Evolutionary conservation across 2,888 invertebrate species (phyloP), one percentile per base, ranked within the genome.

Genomic region (Copidosoma aretas): DNA sequence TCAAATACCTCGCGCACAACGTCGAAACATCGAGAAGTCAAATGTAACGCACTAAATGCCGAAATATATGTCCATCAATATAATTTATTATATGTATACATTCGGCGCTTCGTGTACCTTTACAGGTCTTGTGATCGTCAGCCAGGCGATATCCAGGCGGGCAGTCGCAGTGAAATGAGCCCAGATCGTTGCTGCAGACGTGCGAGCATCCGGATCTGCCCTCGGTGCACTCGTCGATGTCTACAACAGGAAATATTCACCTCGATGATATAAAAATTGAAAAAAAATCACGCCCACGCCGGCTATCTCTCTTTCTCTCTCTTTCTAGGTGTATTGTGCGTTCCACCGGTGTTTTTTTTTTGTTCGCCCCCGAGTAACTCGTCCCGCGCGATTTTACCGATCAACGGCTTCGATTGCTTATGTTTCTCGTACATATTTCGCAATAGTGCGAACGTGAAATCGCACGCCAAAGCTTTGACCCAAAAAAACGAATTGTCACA

Each of bases 131-230:
- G 60, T 85, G 82, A 32, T 85, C 79, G 1, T 78, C 78, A 52
- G 85, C 84, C 66, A 89, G 81, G 74, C 86, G 83, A 59, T 86
- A 85, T 14, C 89, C 89, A 41, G 79, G 74, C 21, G 82, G 82
- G 73, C 89, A 90, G 51, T 82, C 80, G 75, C 90, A 90, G 53
- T 84, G 83, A 75, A 85, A 88, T n/a, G 87, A 84, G 46, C 89
- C 89, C 0, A 85, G 85, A 52, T 85, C 82, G 77, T 90, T 90
- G 67, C 82, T 82, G 77, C 90, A 90, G 53, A 84, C 81, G 72
- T 86, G 84, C 60, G 86, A 83, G 74, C 90, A 90, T 43, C 86
- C 87, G 4, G 87, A 87, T 73, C 85, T 86, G 56, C 85, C 84
- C 52, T 84, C 81, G 64, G 79, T 76, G 75, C 89, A 89, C 76